Percentiles rank a stretch among this genome's conserved stretches.
These are phyloP conservation scores for Catostomus latipinnis DNA, from an alignment of 2,797 vertebrate genomes.

Conservation along the genomic window DNA sequence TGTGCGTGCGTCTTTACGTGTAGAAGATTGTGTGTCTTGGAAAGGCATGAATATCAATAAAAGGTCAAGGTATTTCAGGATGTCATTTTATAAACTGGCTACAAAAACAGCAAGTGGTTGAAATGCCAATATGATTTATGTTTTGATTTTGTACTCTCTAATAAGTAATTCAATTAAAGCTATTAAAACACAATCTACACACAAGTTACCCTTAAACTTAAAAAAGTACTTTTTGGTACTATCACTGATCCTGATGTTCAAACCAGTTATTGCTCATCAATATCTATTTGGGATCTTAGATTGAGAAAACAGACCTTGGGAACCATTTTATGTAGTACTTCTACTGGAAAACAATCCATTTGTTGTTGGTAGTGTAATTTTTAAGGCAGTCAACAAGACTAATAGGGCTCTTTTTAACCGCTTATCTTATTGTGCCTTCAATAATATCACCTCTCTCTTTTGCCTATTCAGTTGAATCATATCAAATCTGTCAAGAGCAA, in stretches of 20 bases:
- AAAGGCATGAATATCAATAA: slow-evolving; percentile 53
- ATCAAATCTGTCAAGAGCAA: no score
- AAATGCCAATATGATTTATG: slow-evolving; percentile 32
- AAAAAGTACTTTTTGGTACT: not conserved
- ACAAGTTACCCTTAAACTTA: not conserved
- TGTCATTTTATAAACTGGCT: slow-evolving; percentile 16
- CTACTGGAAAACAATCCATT: slow-evolving; percentile 3
- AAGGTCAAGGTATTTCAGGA: slow-evolving; percentile 41
- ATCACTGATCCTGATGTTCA: not conserved
- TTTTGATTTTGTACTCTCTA: slow-evolving; percentile 43
- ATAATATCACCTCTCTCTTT: not conserved
- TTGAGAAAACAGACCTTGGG: not conserved
- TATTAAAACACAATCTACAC: not conserved
- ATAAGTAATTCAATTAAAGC: slow-evolving; percentile 25
- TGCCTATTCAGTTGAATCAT: no score
- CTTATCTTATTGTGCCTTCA: not conserved
- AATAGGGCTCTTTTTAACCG: not conserved
- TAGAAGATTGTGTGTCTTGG: slow-evolving; percentile 31
- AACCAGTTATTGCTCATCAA: not conserved
- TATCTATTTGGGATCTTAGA: not conserved
- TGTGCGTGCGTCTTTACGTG: not conserved
- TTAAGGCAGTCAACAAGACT: not conserved
- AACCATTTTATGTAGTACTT: not conserved
- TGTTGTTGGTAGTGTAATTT: not conserved
- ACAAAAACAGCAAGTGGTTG: slow-evolving; percentile 25